Conservation (phyloP, 2,797 vertebrate genomes). For the Sebastes hubbsi region DNA sequence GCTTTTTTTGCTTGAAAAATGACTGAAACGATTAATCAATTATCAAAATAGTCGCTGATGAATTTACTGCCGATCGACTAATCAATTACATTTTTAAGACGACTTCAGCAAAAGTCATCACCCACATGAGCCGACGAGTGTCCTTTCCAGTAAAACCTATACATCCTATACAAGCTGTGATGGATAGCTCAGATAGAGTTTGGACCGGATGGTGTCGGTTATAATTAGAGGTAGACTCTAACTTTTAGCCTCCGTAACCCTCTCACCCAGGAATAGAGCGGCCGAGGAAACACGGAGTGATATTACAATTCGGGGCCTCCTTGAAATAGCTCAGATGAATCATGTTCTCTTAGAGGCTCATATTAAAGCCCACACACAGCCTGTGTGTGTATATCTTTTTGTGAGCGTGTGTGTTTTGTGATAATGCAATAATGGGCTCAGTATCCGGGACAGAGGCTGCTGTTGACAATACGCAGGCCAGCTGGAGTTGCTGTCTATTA, state of each 20-base stretch:
- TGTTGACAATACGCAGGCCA: slow-evolving; percentile 72
- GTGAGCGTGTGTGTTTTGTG: slow-evolving; percentile 47
- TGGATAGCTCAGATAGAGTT: slow-evolving; percentile 34
- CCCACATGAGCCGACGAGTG: not conserved
- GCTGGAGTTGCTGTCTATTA: slow-evolving; percentile 59
- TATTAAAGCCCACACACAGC: slow-evolving; percentile 66
- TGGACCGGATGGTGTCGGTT: slow-evolving; percentile 50
- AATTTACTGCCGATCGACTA: not conserved
- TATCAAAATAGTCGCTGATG: not conserved
- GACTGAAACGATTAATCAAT: too few species aligned
- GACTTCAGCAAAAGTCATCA: not conserved
- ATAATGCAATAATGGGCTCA: slow-evolving; percentile 72
- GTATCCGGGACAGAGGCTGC: slow-evolving; percentile 69
- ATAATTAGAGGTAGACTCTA: slow-evolving; percentile 54
- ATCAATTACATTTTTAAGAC: too few species aligned
- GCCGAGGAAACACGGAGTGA: slow-evolving; percentile 43
- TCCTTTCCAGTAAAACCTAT: slow-evolving; percentile 5
- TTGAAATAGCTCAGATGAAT: slow-evolving; percentile 70
- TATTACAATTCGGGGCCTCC: slow-evolving; percentile 40
- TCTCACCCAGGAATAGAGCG: slow-evolving; percentile 50
- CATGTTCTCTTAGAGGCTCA: slow-evolving; percentile 39
- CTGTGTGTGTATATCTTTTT: slow-evolving; percentile 24
- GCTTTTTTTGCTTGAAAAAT: not conserved
- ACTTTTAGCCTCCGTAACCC: slow-evolving; percentile 43
- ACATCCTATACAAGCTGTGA: slow-evolving; percentile 35